Evolutionary conservation across 2,888 invertebrate genomes (phyloP).

Genomic region (Ormyrus pomaceus): DNA sequence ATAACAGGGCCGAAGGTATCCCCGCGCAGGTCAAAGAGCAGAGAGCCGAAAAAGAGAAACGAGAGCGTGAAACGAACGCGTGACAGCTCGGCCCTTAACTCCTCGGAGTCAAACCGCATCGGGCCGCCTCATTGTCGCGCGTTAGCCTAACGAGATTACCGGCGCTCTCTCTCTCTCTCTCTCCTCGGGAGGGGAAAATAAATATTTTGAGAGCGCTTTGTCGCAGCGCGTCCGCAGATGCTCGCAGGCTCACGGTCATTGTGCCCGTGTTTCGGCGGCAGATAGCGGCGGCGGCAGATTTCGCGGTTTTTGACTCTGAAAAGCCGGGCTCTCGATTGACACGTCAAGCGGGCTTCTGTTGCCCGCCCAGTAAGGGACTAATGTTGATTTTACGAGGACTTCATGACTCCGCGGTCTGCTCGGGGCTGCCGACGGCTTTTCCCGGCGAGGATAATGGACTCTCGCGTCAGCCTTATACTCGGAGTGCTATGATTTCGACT

Average conservation of each 20-base stretch:
- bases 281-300: conserved; percentile 53
- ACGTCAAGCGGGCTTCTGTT: conserved; percentile 62
- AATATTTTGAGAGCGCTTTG: conserved; percentile 72
- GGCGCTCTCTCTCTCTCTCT: background rate
- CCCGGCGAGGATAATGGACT: conserved; percentile 38
- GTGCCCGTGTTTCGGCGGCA: background rate
- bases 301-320: conserved; percentile 65
- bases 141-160: conserved; percentile 67
- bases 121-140: conserved; percentile 63
- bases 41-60: no score
- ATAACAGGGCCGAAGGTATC: no score
- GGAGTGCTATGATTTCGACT: conserved; percentile 9
- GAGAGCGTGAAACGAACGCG: background rate
- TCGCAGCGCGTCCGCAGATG: conserved; percentile 51
- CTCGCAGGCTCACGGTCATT: background rate
- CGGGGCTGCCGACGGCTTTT: conserved; percentile 33
- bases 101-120: conserved; percentile 62
- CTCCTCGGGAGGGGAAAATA: conserved; percentile 65
- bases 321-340: conserved; percentile 64
- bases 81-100: conserved; percentile 62
- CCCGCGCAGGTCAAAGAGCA: no score
- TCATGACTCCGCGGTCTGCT: conserved; percentile 59
- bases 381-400: conserved; percentile 69
- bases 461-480: background rate
- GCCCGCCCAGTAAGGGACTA: conserved; percentile 59